Evolutionary conservation across 2,113 vertebrate genomes (phyloP).

Genomic region (Oncorhynchus kisutch): DNA sequence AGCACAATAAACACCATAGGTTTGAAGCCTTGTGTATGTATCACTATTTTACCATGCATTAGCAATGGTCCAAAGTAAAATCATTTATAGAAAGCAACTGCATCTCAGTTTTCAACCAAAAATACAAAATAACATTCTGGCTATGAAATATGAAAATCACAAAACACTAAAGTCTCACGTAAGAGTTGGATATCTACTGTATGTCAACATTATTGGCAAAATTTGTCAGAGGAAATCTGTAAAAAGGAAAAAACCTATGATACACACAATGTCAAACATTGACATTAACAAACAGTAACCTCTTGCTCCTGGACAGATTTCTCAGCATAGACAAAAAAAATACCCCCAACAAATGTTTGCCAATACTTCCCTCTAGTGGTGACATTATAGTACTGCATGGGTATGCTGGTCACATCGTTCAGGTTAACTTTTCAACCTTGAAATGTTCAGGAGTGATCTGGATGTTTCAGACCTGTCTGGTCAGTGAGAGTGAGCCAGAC

Average conservation of each 20-base stretch:
- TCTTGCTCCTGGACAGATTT: too few relatives aligned
- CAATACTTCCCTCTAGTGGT: constrained; percentile 62
- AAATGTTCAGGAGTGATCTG: background rate
- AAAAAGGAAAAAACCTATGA: background rate
- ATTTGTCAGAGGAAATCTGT: background rate
- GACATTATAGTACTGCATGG: background rate
- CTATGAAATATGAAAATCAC: too few relatives aligned
- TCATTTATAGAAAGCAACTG: background rate
- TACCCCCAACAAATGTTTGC: background rate
- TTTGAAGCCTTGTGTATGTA: background rate
- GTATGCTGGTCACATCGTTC: too few relatives aligned
- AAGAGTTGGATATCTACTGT: too few relatives aligned
- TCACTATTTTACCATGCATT: background rate
- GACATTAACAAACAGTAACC: background rate
- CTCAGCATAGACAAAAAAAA: too few relatives aligned
- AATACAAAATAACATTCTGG: too few relatives aligned
- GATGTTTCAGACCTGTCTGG: background rate
- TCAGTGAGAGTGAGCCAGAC: background rate
- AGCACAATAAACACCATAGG: background rate
- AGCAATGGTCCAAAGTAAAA: background rate
- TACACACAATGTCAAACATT: background rate
- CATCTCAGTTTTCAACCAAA: too few relatives aligned
- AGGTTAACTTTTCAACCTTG: too few relatives aligned
- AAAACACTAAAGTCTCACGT: too few relatives aligned
- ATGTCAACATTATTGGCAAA: too few relatives aligned